Conservation (phyloP, 2,113 vertebrate genomes). For the Chionodraco myersi region DNA sequence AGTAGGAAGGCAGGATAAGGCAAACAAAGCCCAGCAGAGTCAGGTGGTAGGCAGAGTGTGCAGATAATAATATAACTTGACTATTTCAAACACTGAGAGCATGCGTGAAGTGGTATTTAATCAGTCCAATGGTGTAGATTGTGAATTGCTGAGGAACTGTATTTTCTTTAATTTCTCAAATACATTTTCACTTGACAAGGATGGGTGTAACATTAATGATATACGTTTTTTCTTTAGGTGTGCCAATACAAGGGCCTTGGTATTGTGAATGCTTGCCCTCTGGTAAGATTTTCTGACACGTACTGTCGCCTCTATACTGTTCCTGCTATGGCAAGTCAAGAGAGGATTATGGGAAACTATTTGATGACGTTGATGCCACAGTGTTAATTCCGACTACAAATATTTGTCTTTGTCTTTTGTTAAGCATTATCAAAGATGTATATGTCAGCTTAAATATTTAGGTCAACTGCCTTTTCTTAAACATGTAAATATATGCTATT, state of each 20-base stretch:
- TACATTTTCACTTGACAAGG: not conserved
- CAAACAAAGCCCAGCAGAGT: conserved; percentile 33
- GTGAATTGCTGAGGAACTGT: not conserved
- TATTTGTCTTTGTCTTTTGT: not conserved
- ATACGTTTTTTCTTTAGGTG: no score
- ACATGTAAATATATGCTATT: not conserved
- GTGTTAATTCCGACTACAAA: not conserved
- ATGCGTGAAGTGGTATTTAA: conserved; percentile 6
- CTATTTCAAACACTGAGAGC: not conserved
- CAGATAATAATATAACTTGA: conserved; percentile 20
- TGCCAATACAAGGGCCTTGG: no score
- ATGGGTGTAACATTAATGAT: not conserved
- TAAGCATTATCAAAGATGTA: not conserved
- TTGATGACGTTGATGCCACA: not conserved
- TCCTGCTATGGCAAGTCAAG: not conserved
- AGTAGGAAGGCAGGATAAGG: conserved; percentile 2
- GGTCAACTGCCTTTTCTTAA: not conserved
- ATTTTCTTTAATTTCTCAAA: not conserved
- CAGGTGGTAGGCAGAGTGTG: not conserved
- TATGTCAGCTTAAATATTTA: not conserved
- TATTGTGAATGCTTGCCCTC: not conserved
- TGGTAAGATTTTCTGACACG: not conserved
- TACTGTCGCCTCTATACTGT: not conserved
- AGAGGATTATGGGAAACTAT: not conserved
- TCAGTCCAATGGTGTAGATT: not conserved